These are phyloP conservation scores for Halichondria panicea DNA, from an alignment of 37 sponge, comb jelly and placozoan species.

Conservation along the genomic window DNA sequence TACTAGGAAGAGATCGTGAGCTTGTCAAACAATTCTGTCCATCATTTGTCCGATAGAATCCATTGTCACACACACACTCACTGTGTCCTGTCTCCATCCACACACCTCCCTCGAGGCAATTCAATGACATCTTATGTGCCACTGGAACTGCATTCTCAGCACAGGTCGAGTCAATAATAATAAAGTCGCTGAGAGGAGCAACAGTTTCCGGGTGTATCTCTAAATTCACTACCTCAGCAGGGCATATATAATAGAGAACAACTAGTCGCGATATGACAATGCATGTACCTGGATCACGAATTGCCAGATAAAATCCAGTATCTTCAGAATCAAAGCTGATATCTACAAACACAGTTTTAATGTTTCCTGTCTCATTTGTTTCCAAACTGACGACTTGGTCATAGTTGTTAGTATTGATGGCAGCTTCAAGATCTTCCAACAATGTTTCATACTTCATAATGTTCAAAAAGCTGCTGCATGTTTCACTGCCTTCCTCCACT, in stretches of 20 bases:
- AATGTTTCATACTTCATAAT: constrained; percentile 9
- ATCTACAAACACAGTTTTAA: not conserved
- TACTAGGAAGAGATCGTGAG: too few relatives aligned
- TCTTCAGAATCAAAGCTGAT: constrained; percentile 2
- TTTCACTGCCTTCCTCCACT: not conserved
- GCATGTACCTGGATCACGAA: constrained; percentile 18
- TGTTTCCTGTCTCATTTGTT: not conserved
- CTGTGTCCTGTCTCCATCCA: constrained; percentile 2
- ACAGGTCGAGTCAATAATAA: constrained; percentile 9
- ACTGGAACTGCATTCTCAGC: constrained; percentile 5
- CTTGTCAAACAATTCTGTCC: not conserved
- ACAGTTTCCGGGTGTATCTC: not conserved
- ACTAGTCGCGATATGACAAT: constrained; percentile 4
- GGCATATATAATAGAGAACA: constrained; percentile 32
- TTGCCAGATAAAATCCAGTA: constrained; percentile 29
- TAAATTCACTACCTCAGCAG: not conserved
- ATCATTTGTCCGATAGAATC: not conserved
- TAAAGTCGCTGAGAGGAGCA: not conserved
- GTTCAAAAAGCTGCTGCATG: not conserved
- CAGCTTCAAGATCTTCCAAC: not conserved
- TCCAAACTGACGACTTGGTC: not conserved
- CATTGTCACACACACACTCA: constrained; percentile 10
- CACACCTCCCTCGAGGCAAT: constrained; percentile 5
- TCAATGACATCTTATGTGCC: not conserved
- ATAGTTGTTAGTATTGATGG: constrained; percentile 16